phyloP scores from a whole-genome alignment of 2,797 vertebrate genomes.

The Nannoperca australis region DNA sequence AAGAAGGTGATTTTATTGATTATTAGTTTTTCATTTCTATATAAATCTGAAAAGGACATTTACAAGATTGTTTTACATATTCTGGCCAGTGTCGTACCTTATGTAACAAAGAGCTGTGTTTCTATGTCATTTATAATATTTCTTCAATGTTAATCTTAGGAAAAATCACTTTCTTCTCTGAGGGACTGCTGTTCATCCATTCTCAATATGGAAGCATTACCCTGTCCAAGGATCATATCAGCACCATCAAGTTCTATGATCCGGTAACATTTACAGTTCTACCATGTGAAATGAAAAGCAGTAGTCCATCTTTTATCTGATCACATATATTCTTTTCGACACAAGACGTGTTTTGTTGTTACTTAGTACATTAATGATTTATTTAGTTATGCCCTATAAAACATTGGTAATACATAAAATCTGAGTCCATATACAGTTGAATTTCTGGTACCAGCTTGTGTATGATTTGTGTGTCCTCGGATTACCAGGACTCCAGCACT shows the following conservation, averaged over 20 bases:
- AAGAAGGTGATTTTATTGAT: constrained; percentile 88
- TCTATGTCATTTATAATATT: background rate
- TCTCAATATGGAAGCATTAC: constrained; percentile 89
- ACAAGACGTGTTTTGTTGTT: background rate
- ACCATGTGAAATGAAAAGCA: background rate
- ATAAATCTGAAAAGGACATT: background rate
- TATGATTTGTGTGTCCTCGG: constrained; percentile 25
- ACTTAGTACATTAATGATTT: background rate
- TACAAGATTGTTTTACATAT: background rate
- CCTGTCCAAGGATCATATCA: constrained; percentile 90
- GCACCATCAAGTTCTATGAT: constrained; percentile 88
- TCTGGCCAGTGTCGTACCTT: background rate
- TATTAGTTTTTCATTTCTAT: background rate
- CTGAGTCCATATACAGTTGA: background rate
- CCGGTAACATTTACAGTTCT: constrained; percentile 79
- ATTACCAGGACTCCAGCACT: constrained; percentile 87
- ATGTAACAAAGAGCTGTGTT: background rate
- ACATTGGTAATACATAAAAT: background rate
- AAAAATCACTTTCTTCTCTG: constrained; percentile 92
- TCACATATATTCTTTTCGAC: background rate
- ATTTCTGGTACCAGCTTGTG: background rate
- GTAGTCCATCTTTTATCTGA: background rate
- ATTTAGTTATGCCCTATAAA: background rate
- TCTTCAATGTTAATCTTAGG: constrained; percentile 80
- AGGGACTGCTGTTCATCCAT: constrained; percentile 92